Percentiles rank a stretch among this genome's conserved stretches.
These are phyloP conservation scores for Hoplostethus mediterraneus DNA, from an alignment of 2,797 vertebrate species.

Conservation along the genomic window DNA sequence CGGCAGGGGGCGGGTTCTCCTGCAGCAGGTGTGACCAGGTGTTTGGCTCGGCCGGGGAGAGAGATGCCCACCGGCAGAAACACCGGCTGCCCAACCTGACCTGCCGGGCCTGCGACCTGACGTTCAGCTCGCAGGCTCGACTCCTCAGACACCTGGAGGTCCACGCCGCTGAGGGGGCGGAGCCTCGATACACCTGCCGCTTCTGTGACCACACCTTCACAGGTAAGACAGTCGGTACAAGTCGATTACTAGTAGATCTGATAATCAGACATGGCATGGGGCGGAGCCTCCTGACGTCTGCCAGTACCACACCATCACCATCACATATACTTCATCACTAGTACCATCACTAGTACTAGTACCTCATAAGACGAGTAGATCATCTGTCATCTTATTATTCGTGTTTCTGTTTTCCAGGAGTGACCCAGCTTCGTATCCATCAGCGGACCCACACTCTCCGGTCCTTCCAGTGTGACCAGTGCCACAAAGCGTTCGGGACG, in stretches of 20 bases:
- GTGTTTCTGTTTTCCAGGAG: slow-evolving; percentile 44
- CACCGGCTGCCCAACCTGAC: slow-evolving; percentile 61
- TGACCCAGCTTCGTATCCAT: slow-evolving; percentile 81
- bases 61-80: slow-evolving; percentile 69
- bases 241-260: not conserved
- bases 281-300: too few relatives aligned
- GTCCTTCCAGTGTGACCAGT: slow-evolving; percentile 77
- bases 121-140: slow-evolving; percentile 69
- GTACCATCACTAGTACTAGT: too few relatives aligned
- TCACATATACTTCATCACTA: too few relatives aligned
- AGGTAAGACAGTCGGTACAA: slow-evolving; percentile 29
- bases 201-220: slow-evolving; percentile 78
- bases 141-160: slow-evolving; percentile 71
- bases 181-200: slow-evolving; percentile 68
- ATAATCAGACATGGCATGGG: not conserved
- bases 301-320: too few relatives aligned
- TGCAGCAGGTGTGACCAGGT: slow-evolving; percentile 69
- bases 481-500: slow-evolving; percentile 76
- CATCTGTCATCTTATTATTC: too few relatives aligned
- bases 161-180: slow-evolving; percentile 65
- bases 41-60: slow-evolving; percentile 63
- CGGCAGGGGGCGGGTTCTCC: slow-evolving; percentile 52
- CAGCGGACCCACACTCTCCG: slow-evolving; percentile 75
- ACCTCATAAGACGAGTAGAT: too few relatives aligned
- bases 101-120: slow-evolving; percentile 64